Evolutionary conservation across 2,888 invertebrate species (phyloP), one percentile per base, ranked within the genome.

Genomic region (Cremastobaeus sp.): DNA sequence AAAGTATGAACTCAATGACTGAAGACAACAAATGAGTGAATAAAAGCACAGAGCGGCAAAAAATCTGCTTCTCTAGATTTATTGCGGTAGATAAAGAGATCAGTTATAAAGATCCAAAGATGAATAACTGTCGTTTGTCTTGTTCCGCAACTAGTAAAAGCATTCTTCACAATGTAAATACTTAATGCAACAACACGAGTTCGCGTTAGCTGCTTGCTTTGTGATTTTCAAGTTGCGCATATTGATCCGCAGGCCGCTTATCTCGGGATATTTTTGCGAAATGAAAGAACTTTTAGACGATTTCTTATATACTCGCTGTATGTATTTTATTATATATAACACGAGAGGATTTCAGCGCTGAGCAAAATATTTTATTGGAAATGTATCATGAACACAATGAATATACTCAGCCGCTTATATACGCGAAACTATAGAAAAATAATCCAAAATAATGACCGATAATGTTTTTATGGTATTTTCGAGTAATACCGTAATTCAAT

Each of bases 91-190:
- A 60, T 60, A 69, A 60, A 69, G 47, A 50, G 69, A 54, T 62
- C 47, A 52, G 47, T 47, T 21, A 37, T 48, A 39, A 54, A 62
- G 45, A 60, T 60, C 50, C 54, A 60, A 47, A 69, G 69, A 68
- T 43, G 59, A 59, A 59, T 59, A 59, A 68, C 68, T 69, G 69
- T 54, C 60, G 69, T 60, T 39, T 60, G 60, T 69, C 54, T 60
- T 52, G 54, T 69, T 60, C 18, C 18, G 47, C 60, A 60, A 54
- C 69, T 60, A 54, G 59, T 59, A 59, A 54, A 69, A 60, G 54
- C 55, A 57, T 62, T 62, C 62, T 64, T 64, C 41, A 57, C 43
- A 43, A 70, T 64, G 70, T 70, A 70, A 70, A 70, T 70, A 64
- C 48, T 50, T 57, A 48, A 70, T 70, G 57, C 62, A 64, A 70